These are phyloP conservation scores for Trichonephila inaurata DNA, from an alignment of 1,140 invertebrate species.

Conservation along the genomic window DNA sequence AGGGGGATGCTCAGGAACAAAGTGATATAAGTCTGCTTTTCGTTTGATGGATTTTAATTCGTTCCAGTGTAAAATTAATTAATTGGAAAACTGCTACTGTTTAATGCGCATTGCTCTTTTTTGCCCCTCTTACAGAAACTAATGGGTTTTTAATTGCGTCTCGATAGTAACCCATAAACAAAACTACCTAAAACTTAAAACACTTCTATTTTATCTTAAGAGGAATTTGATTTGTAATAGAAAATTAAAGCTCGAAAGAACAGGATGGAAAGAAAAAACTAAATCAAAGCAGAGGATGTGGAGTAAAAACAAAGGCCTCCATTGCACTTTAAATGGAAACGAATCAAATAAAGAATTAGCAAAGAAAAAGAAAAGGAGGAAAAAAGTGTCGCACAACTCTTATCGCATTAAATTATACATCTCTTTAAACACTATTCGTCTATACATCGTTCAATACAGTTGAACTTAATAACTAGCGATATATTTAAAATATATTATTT, in stretches of 20 bases:
- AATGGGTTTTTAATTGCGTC: conserved; percentile 70
- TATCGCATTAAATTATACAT: no score
- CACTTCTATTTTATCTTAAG: conserved; percentile 3
- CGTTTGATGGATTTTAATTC: conserved; percentile 49
- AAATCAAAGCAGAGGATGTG: neutral
- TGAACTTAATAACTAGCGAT: no score
- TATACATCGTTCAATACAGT: no score
- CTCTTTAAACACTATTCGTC: no score
- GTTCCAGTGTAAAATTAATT: conserved; percentile 62
- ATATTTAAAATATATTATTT: no score
- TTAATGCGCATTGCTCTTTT: conserved; percentile 1
- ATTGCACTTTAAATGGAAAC: neutral
- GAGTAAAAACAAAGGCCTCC: neutral
- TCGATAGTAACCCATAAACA: conserved; percentile 56
- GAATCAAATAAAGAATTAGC: neutral
- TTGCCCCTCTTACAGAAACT: conserved; percentile 23
- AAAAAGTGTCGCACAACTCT: no score
- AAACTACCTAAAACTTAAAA: conserved; percentile 53
- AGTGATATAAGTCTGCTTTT: conserved; percentile 34
- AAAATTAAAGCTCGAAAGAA: neutral
- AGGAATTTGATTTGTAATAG: conserved; percentile 55
- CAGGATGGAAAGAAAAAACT: neutral
- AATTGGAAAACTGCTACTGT: conserved; percentile 68
- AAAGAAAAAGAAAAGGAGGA: neutral
- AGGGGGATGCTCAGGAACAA: neutral